These are phyloP conservation scores for Gisinianus flammeolus DNA, from an alignment of 2,888 invertebrate species.

Conservation along the genomic window DNA sequence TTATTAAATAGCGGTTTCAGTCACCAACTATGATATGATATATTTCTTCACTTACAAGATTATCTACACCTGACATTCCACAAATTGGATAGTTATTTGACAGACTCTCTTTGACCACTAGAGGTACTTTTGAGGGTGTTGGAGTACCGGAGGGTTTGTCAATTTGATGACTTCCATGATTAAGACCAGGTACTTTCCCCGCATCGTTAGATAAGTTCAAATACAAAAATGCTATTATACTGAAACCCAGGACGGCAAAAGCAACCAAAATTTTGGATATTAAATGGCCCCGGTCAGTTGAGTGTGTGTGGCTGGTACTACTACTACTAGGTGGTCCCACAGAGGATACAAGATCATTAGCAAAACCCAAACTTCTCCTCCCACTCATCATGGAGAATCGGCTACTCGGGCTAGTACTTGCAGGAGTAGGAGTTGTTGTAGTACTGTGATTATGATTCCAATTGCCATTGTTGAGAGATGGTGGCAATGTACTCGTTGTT, in stretches of 20 bases:
- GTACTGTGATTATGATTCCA: conserved; percentile 31
- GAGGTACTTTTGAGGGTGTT: background rate
- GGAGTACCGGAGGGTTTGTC: background rate
- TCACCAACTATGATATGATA: background rate
- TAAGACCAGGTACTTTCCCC: conserved; percentile 34
- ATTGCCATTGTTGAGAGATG: conserved; percentile 28
- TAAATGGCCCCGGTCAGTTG: conserved; percentile 33
- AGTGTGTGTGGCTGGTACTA: background rate
- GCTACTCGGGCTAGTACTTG: background rate
- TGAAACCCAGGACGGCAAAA: conserved; percentile 29
- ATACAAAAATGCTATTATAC: conserved; percentile 34
- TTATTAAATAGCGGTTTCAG: background rate
- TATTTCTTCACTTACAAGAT: conserved; percentile 36
- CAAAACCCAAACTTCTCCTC: conserved; percentile 2
- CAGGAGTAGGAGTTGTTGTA: background rate
- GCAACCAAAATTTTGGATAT: conserved; percentile 38
- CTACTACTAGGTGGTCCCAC: background rate
- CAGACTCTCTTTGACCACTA: background rate
- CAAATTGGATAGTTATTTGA: conserved; percentile 47
- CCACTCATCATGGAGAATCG: conserved; percentile 12
- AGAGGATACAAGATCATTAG: conserved; percentile 11
- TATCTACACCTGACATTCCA: conserved; percentile 47
- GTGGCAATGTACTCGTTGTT: background rate
- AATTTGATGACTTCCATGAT: background rate
- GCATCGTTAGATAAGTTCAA: conserved; percentile 34